Conservation (phyloP, 2,113 vertebrate species). For the Uria lomvia region DNA sequence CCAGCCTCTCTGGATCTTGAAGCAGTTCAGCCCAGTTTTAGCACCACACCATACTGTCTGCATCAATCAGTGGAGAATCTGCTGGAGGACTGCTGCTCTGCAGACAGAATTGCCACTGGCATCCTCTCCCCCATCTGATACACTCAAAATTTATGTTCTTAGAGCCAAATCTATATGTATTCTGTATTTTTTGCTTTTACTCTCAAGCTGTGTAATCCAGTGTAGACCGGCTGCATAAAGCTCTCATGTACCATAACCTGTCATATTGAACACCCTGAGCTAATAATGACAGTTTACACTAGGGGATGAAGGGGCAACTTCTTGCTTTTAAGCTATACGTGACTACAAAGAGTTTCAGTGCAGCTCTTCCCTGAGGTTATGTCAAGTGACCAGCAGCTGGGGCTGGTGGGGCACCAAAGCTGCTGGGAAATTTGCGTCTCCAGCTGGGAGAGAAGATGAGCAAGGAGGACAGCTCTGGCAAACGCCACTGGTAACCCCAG, state of each 20-base stretch:
- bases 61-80: fast-evolving
- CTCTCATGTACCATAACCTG: background rate
- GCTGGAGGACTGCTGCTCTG: background rate
- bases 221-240: background rate
- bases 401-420: background rate
- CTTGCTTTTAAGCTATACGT: background rate
- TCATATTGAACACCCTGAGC: background rate
- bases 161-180: background rate
- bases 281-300: background rate
- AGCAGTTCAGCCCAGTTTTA: background rate
- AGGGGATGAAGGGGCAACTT: background rate
- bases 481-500: background rate
- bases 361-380: background rate
- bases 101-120: background rate
- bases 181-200: background rate
- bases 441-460: background rate
- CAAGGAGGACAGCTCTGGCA: background rate
- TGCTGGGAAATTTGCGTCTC: background rate
- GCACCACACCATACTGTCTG: fast-evolving
- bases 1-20: background rate
- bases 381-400: fast-evolving
- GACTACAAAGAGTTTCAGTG: background rate
- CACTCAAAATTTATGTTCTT: background rate
- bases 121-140: background rate
- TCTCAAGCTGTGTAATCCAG: background rate